phyloP scores from a whole-genome alignment of 2,113 vertebrate genomes.

The Lophura nycthemera region DNA sequence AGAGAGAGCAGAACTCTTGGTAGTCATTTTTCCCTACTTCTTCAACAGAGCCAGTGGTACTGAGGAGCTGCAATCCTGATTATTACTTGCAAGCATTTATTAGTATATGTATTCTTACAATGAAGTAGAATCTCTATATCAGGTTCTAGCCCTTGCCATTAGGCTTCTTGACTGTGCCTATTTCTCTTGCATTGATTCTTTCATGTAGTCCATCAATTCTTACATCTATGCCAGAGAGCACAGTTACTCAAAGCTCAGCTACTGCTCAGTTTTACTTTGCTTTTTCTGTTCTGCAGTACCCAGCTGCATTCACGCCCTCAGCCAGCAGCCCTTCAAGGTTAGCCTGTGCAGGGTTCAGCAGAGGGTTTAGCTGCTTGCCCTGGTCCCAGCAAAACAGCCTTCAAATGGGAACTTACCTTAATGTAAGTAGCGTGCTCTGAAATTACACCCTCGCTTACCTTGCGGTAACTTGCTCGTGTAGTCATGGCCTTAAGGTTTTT shows the following conservation, averaged over 20 bases:
- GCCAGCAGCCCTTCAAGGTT: not conserved
- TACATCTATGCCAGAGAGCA: not conserved
- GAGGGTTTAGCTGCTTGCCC: not conserved
- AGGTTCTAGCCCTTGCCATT: not conserved
- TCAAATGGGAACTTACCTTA: slow-evolving; percentile 28
- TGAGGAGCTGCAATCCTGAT: not conserved
- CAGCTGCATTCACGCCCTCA: not conserved
- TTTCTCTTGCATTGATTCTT: not conserved
- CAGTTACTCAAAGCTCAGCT: not conserved
- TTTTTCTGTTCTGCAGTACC: not conserved
- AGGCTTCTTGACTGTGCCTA: not conserved
- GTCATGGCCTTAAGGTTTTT: slow-evolving; percentile 57
- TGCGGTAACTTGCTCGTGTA: slow-evolving; percentile 54
- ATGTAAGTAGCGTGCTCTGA: not conserved
- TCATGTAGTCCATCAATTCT: not conserved
- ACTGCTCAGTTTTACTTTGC: not conserved
- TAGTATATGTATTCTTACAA: not conserved
- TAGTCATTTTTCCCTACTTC: not conserved
- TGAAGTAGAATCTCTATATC: not conserved
- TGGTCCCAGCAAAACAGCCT: not conserved
- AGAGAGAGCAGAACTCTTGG: not conserved
- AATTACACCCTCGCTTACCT: slow-evolving; percentile 47
- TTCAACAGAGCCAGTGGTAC: not conserved
- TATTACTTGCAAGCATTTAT: not conserved
- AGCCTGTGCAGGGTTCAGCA: not conserved